These are phyloP conservation scores for Phainopepla nitens DNA, from an alignment of 2,113 vertebrate genomes.

Conservation along the genomic window DNA sequence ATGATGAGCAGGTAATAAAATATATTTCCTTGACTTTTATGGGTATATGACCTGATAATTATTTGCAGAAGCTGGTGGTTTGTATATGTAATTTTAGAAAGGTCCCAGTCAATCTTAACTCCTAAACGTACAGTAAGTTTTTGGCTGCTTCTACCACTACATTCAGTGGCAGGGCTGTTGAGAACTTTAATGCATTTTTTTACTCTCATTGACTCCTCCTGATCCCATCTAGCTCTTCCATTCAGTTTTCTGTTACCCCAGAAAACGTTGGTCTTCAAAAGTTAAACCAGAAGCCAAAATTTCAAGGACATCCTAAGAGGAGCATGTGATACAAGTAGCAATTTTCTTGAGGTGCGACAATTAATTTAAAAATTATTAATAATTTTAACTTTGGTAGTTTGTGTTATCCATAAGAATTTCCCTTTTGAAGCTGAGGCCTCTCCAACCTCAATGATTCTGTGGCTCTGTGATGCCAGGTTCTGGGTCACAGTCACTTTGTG, in stretches of 20 bases:
- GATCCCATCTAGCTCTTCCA: background rate
- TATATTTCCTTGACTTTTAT: constrained; percentile 44
- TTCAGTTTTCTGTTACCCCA: background rate
- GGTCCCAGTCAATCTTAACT: background rate
- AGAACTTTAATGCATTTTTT: background rate
- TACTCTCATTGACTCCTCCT: background rate
- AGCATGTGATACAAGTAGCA: background rate
- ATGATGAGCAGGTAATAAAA: constrained; percentile 54
- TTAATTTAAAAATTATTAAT: background rate
- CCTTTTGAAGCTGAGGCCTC: background rate
- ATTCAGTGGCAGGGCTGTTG: background rate
- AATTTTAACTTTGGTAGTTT: background rate
- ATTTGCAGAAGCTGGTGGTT: constrained; percentile 29
- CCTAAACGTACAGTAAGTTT: background rate
- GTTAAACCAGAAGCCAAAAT: background rate
- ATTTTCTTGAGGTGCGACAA: accelerated
- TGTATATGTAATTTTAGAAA: constrained; percentile 22
- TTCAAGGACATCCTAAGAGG: background rate
- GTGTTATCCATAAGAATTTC: background rate
- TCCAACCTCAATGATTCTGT: accelerated
- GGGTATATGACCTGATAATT: constrained; percentile 43
- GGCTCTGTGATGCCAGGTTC: background rate
- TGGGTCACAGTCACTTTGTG: background rate
- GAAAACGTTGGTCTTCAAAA: background rate
- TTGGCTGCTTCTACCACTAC: background rate